phyloP scores from a whole-genome alignment of 53 echinoderm and acorn worm genomes.

The Echinometra lucunter region DNA sequence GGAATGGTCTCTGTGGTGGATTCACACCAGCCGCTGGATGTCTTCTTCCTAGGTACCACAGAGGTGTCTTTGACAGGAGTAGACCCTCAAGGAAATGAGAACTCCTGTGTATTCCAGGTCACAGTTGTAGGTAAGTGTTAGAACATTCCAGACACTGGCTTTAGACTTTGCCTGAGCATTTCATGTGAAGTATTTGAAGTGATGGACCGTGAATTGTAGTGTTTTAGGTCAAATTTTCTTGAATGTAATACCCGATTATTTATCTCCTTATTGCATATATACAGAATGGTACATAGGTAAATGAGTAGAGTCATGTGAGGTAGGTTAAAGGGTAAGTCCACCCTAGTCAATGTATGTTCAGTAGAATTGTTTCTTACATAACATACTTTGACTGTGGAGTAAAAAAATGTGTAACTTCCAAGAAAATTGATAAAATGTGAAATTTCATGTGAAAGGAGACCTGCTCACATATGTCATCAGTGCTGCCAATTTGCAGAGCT shows the following conservation, averaged over 20 bases:
- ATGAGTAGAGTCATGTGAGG: not conserved
- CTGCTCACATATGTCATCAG: too few relatives aligned
- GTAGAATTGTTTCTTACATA: too few relatives aligned
- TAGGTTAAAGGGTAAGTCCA: too few relatives aligned
- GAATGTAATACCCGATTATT: not conserved
- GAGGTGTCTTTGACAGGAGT: slow-evolving; percentile 58
- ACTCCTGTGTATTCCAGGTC: slow-evolving; percentile 69
- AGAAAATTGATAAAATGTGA: too few relatives aligned
- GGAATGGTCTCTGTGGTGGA: slow-evolving; percentile 40
- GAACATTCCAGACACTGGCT: not conserved
- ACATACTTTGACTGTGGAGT: too few relatives aligned
- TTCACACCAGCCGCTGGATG: slow-evolving; percentile 52
- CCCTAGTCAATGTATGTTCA: too few relatives aligned
- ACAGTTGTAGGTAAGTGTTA: slow-evolving; percentile 72
- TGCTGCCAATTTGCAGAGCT: too few relatives aligned
- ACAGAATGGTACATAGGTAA: not conserved
- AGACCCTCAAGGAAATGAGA: slow-evolving; percentile 68
- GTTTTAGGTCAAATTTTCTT: too few relatives aligned
- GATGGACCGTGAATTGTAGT: not conserved
- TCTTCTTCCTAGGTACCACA: slow-evolving; percentile 54
- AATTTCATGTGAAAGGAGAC: too few relatives aligned
- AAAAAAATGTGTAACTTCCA: too few relatives aligned
- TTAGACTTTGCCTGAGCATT: not conserved
- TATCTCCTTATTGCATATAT: not conserved
- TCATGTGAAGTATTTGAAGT: not conserved